A percentile compares a stretch with the other conserved stretches of the same genome.
These are phyloP conservation scores for Diceros bicornis DNA, from an alignment of 2,797 vertebrate genomes.

Conservation along the genomic window DNA sequence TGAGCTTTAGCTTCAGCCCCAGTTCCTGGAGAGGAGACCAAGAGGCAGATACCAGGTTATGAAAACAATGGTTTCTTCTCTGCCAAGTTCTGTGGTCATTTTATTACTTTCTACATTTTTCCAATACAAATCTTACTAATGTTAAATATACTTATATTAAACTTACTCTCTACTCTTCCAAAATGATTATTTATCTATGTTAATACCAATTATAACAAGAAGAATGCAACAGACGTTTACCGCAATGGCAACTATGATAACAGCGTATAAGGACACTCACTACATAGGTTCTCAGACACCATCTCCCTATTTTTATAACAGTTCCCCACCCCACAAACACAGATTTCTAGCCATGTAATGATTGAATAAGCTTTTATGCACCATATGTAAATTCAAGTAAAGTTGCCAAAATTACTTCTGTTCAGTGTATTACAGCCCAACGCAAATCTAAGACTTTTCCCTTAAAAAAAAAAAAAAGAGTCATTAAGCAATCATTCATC, in stretches of 20 bases:
- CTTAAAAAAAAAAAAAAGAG: background rate
- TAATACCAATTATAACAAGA: background rate
- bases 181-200: constrained; percentile 1
- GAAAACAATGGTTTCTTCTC: constrained; percentile 76
- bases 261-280: background rate
- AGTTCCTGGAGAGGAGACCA: constrained; percentile 57
- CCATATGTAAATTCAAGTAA: background rate
- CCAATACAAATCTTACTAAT: constrained; percentile 2
- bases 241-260: background rate
- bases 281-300: constrained; percentile 50
- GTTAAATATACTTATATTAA: constrained; percentile 14
- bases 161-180: constrained; percentile 44
- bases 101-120: constrained; percentile 53
- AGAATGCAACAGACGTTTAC: background rate
- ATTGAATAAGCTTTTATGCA: background rate
- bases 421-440: background rate
- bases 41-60: constrained; percentile 53
- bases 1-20: constrained; percentile 28
- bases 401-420: background rate
- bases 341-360: background rate
- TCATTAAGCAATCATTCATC: background rate
- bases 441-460: constrained; percentile 21
- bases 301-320: background rate
- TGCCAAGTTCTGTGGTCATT: constrained; percentile 61
- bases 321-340: background rate